These are phyloP conservation scores for Ispidina picta DNA, from an alignment of 2,797 vertebrate genomes.

Conservation along the genomic window DNA sequence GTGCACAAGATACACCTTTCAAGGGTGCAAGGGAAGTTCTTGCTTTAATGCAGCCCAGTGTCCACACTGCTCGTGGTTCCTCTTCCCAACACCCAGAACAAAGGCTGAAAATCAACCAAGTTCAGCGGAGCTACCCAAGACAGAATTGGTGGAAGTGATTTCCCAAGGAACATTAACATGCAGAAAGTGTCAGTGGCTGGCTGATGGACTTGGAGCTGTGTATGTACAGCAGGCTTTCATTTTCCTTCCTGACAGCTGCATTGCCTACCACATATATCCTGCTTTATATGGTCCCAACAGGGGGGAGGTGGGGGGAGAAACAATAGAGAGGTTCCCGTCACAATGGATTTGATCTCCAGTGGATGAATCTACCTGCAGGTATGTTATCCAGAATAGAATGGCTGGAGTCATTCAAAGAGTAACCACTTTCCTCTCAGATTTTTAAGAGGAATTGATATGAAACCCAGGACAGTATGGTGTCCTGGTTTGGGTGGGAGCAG, in stretches of 20 bases:
- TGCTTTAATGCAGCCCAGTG: background rate
- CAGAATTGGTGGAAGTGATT: conserved; percentile 26
- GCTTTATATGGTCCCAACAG: background rate
- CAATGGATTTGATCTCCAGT: background rate
- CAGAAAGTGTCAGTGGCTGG: background rate
- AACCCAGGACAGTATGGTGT: background rate
- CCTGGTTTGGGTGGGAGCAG: too few relatives aligned
- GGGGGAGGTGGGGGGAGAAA: background rate
- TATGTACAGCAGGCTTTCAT: conserved; percentile 17
- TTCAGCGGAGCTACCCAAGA: conserved; percentile 14
- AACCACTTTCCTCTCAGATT: background rate
- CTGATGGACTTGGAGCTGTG: conserved; percentile 30
- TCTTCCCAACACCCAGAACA: background rate
- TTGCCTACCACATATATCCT: background rate
- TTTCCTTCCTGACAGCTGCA: conserved; percentile 48
- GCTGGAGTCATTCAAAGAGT: background rate
- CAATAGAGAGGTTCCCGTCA: conserved; percentile 5
- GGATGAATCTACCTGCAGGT: background rate
- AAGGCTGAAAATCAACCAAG: conserved; percentile 26
- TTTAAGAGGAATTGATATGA: background rate
- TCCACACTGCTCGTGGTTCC: background rate
- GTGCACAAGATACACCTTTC: background rate
- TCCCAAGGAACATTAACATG: conserved; percentile 38
- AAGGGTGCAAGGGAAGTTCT: background rate
- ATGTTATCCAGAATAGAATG: background rate